Conservation (phyloP, 2,888 invertebrate genomes). For the Hypselothyrea guttata region DNA sequence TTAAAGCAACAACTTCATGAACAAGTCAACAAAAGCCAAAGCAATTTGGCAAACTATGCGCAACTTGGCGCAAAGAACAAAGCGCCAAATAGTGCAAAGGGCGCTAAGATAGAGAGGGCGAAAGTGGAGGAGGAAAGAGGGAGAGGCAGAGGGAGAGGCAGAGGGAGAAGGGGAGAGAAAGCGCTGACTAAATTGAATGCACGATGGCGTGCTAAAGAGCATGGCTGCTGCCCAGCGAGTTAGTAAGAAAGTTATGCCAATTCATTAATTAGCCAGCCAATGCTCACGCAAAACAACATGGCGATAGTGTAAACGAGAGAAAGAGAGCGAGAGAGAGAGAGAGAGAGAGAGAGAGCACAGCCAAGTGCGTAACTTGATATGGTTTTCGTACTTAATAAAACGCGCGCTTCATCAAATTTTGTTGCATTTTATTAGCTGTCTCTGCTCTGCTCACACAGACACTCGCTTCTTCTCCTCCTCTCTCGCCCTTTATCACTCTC, state of each 20-base stretch:
- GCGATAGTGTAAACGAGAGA: conserved; percentile 13
- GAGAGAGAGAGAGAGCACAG: conserved; percentile 31
- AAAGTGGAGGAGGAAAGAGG: background rate
- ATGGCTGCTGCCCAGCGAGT: conserved; percentile 35
- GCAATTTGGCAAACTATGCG: conserved; percentile 56
- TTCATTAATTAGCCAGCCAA: conserved; percentile 76
- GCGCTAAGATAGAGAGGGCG: background rate
- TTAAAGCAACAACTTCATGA: background rate
- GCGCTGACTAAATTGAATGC: conserved; percentile 41
- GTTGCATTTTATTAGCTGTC: conserved; percentile 13
- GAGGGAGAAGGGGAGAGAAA: background rate
- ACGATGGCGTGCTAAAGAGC: conserved; percentile 43
- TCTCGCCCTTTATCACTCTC: too few relatives aligned
- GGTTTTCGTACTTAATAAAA: conserved; percentile 67
- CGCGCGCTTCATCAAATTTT: conserved; percentile 32
- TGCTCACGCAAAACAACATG: conserved; percentile 36
- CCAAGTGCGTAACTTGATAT: conserved; percentile 66
- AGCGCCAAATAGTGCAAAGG: background rate
- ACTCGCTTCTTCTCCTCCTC: background rate
- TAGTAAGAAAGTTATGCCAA: conserved; percentile 73
- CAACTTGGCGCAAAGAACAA: conserved; percentile 20
- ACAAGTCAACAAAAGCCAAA: conserved; percentile 47
- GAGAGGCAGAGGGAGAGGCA: background rate
- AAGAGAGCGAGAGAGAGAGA: conserved; percentile 4
- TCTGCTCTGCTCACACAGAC: background rate